A percentile compares a stretch with the other conserved stretches of the same genome.
Conservation (phyloP, 2,888 invertebrate genomes). For the Cataglyphis albicans region DNA sequence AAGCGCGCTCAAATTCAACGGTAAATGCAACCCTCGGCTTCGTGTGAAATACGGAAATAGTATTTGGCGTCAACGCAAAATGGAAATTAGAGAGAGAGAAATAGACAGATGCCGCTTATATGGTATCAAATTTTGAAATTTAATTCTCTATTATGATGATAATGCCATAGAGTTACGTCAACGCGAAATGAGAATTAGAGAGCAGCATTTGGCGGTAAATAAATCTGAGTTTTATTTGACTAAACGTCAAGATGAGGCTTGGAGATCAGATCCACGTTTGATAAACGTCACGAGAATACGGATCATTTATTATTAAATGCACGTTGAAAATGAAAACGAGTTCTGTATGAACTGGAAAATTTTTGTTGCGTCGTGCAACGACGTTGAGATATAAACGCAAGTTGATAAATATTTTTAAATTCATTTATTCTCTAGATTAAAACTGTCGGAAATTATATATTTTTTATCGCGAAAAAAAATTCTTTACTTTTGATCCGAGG, state of each 20-base stretch:
- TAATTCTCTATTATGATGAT: neutral
- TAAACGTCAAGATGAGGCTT: neutral
- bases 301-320: conserved; percentile 10
- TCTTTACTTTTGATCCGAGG: neutral
- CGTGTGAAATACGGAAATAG: neutral
- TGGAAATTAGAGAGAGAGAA: conserved; percentile 13
- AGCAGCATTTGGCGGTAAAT: conserved; percentile 21
- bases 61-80: neutral
- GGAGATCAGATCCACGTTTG: neutral
- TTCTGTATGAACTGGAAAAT: conserved; percentile 4
- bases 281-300: conserved; percentile 11
- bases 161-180: no score
- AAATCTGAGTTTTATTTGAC: conserved; percentile 10
- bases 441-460: neutral
- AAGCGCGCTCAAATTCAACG: neutral
- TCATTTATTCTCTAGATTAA: neutral
- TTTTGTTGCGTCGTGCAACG: neutral
- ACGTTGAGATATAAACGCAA: neutral
- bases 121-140: conserved; percentile 11
- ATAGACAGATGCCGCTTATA: neutral
- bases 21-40: neutral
- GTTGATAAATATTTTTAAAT: neutral
- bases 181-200: neutral
- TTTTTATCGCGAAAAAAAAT: neutral
- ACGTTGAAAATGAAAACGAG: conserved; percentile 8